Conservation (phyloP, 2,113 vertebrate genomes). For the Colius striatus region DNA sequence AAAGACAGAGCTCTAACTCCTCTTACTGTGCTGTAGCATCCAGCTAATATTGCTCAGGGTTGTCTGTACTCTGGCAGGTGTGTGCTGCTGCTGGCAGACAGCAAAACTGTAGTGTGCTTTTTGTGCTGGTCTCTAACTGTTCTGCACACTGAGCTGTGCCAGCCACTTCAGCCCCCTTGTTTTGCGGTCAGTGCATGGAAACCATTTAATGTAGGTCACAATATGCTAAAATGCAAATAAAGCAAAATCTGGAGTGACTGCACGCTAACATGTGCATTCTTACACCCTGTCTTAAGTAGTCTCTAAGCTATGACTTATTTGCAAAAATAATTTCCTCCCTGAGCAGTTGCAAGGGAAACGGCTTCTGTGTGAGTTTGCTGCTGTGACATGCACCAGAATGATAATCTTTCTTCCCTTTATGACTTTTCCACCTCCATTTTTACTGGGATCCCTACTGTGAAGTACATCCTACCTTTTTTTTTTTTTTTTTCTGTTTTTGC, state of each 20-base stretch:
- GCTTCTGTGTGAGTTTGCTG: not conserved
- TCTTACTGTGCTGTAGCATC: not conserved
- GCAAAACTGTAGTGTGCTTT: not conserved
- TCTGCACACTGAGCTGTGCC: not conserved
- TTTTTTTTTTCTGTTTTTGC: too few species aligned
- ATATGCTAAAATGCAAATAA: not conserved
- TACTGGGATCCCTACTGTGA: not conserved
- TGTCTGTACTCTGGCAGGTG: not conserved
- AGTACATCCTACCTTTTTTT: not conserved
- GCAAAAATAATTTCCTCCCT: conserved; percentile 3
- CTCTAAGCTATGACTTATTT: not conserved
- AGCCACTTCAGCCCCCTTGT: not conserved
- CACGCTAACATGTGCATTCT: not conserved
- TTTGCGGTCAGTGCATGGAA: not conserved
- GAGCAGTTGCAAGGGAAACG: not conserved
- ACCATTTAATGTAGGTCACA: conserved; percentile 27
- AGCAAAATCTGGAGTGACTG: conserved; percentile 20
- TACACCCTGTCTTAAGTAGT: not conserved
- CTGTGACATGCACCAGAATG: not conserved
- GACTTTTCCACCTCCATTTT: not conserved
- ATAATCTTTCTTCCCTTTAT: not conserved
- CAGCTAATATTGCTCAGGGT: not conserved
- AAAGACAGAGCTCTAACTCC: not conserved
- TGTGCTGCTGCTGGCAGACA: not conserved
- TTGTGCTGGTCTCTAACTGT: not conserved